Evolutionary conservation across 2,888 invertebrate species (phyloP), one percentile per base, ranked within the genome.

Genomic region (Ennomos fuscantarius): DNA sequence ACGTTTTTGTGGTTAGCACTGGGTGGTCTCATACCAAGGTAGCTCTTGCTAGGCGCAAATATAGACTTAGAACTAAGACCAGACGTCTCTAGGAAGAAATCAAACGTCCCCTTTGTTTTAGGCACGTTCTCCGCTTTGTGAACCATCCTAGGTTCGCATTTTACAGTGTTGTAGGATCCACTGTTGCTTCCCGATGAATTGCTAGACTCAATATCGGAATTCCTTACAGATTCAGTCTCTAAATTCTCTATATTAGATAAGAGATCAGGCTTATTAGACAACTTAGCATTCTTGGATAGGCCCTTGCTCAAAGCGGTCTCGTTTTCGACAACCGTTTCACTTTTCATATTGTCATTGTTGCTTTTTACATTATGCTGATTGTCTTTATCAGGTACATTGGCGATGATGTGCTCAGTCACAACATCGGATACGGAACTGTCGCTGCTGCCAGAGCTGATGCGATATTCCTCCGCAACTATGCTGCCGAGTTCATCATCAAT

Each of bases 21-120:
- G 48, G 96, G 93, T 54, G 95, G 92, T 67, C 96, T 81, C 69
- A 87, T 65, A 41, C 86, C 85, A 12, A 87, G 64, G 61, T 84
- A 86, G 64, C 78, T 78, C 68, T 84, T 89, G 65, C 66, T 86
- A 33, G 89, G 86, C 9, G 95, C 95, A 70, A 95, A 91, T 73
- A 96, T 95, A 42, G 96, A 95, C 85, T 96, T 96, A 65, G 96
- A 95, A 84, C 96, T 96, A 60, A 96, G 93, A 52, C 96, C 96
- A 50, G 96, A 96, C 13, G 95, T 94, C 82, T 96, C 96, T 48
- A 96, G 86, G 78, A 96, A 96, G 79, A 95, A 94, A 82, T 96
- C 96, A 73, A 96, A 96, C 13, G 93, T 82, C 35, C 90, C 87
- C 79, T 78, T 93, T 71, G 84, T 90, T 71, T 89, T 91, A 48